These are phyloP conservation scores for Anastatus disparis DNA, from an alignment of 1,140 invertebrate genomes.

Conservation along the genomic window DNA sequence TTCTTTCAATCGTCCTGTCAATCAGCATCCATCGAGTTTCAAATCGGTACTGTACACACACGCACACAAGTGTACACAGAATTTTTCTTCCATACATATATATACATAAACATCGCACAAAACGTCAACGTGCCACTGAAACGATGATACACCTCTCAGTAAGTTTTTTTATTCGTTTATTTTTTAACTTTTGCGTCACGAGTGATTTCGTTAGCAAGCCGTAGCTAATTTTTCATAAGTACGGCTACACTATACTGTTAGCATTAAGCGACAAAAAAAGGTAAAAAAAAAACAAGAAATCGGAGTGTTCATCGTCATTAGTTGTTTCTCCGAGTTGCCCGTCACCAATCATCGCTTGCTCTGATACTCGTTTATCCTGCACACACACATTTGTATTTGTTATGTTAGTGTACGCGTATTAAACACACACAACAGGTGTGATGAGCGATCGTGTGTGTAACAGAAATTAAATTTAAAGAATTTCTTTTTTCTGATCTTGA, in stretches of 20 bases:
- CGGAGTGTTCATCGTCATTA: conserved; percentile 54
- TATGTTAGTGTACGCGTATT: too few relatives aligned
- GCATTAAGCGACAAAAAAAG: too few relatives aligned
- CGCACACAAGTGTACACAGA: too few relatives aligned
- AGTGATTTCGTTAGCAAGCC: conserved; percentile 38
- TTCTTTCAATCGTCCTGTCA: conserved; percentile 29
- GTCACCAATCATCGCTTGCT: conserved; percentile 49
- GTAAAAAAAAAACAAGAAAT: too few relatives aligned
- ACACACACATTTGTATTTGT: not conserved
- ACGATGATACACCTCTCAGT: not conserved
- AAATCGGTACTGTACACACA: too few relatives aligned
- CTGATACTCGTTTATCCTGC: not conserved
- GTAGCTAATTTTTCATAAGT: conserved; percentile 23
- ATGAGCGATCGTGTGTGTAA: too few relatives aligned
- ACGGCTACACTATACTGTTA: not conserved
- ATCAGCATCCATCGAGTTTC: conserved; percentile 14
- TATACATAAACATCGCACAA: too few relatives aligned
- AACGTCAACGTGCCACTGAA: not conserved
- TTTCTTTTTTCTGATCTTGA: too few relatives aligned
- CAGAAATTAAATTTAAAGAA: too few relatives aligned
- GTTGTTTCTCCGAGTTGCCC: conserved; percentile 52
- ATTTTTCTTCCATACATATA: too few relatives aligned
- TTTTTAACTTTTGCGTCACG: conserved; percentile 16
- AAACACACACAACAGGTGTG: too few relatives aligned
- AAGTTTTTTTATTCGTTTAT: too few relatives aligned